Evolutionary conservation across 2,797 vertebrate genomes (phyloP).

Genomic region (Cirrhinus mrigala): DNA sequence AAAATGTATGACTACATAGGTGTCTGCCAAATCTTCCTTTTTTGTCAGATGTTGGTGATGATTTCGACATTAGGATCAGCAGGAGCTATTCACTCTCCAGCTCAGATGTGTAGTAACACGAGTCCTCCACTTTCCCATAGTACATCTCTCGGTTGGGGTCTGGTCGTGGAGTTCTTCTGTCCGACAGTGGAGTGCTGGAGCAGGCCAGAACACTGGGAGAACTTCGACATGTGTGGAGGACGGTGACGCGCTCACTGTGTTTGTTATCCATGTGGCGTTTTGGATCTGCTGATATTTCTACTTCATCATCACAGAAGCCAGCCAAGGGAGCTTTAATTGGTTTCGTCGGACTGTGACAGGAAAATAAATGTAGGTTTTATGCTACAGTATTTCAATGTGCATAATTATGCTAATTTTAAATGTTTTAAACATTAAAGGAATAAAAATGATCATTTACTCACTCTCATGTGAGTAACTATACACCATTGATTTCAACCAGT

Average conservation of each 20-base stretch:
- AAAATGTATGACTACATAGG: no score
- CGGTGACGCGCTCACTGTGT: constrained; percentile 1
- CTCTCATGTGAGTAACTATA: no score
- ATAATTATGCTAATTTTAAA: no score
- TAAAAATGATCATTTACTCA: no score
- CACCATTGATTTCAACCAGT: no score
- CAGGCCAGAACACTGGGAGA: constrained; percentile 73
- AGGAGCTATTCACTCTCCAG: constrained; percentile 53
- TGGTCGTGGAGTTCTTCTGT: not conserved
- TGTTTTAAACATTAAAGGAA: no score
- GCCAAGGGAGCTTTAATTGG: constrained; percentile 56
- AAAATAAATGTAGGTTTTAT: not conserved
- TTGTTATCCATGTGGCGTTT: constrained; percentile 42
- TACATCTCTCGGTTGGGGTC: constrained; percentile 49
- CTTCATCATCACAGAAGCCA: constrained; percentile 50
- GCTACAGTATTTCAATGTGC: not conserved
- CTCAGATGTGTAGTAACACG: constrained; percentile 49
- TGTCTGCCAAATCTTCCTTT: no score
- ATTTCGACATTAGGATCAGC: not conserved
- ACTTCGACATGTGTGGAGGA: constrained; percentile 61
- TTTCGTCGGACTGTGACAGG: constrained; percentile 42
- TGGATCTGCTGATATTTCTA: constrained; percentile 42
- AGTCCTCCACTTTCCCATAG: constrained; percentile 61
- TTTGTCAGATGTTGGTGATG: no score
- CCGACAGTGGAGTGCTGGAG: constrained; percentile 45